Percentiles rank a stretch among this genome's conserved stretches.
These are phyloP conservation scores for Whitmania pigra DNA, from an alignment of 1,140 invertebrate species.

Conservation along the genomic window DNA sequence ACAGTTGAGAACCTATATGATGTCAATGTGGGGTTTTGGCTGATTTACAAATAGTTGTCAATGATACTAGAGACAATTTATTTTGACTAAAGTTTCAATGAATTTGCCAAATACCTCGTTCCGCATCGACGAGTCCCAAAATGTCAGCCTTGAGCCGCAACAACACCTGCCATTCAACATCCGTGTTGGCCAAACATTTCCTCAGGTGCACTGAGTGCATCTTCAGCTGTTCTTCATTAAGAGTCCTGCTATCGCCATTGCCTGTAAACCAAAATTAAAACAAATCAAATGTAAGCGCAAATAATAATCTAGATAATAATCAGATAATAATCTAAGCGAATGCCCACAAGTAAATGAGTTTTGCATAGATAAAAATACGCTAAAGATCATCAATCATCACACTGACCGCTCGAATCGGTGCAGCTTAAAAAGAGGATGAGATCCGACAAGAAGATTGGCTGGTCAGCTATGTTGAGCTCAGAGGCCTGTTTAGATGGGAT, in stretches of 20 bases:
- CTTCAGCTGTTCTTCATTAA: not conserved
- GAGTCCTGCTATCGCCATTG: not conserved
- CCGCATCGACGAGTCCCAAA: not conserved
- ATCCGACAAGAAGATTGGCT: not conserved
- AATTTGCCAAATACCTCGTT: not conserved
- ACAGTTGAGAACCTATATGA: not conserved
- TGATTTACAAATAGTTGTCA: too few relatives aligned
- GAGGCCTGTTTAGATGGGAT: not conserved
- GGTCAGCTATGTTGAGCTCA: not conserved
- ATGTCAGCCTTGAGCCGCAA: not conserved
- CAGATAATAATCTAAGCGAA: not conserved
- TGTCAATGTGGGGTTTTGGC: too few relatives aligned
- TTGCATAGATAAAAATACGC: not conserved
- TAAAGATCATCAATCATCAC: too few relatives aligned
- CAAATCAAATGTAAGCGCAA: too few relatives aligned
- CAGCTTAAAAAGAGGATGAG: not conserved
- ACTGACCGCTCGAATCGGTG: not conserved
- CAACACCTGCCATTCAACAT: slow-evolving; percentile 4
- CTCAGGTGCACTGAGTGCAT: not conserved
- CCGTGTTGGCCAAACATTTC: not conserved
- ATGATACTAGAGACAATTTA: too few relatives aligned
- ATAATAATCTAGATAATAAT: too few relatives aligned
- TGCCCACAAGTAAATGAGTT: not conserved
- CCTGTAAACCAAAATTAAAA: not conserved
- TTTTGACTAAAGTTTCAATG: too few relatives aligned